Base-by-base conservation (phyloP, 2,797 vertebrate genomes). In the Acanthurus tractus region DNA sequence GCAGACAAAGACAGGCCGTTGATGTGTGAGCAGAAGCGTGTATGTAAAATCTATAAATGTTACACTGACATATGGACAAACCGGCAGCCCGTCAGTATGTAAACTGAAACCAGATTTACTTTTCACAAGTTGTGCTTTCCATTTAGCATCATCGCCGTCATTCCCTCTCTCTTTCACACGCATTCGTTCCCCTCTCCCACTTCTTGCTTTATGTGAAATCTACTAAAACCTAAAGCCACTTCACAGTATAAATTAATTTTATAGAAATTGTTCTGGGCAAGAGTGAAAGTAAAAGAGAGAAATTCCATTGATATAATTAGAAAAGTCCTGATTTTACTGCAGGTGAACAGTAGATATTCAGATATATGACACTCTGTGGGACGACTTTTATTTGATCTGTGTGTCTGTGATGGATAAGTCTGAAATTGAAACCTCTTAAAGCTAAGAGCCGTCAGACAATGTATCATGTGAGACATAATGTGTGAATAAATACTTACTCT, bases 21-120 rank as follows among this genome's bases (percentile, higher is more conserved):
- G 85, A 87, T 75, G 79, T 89, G 80, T 53, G 67, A 84, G 86
- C 74, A 74, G 78, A 66, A 72, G 67, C 69, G 59, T 74, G 58
- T 63, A 84, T 83, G 78, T 88, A 75, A 75, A 84, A 83, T 83
- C 83, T 82, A 80, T 89, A 87, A 84, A 86, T 76, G 84, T 76
- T 73, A 36, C 62, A 45, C 50, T 55, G 79, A 90, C 82, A 82
- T 76, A 86, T 72, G 79, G 85, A 68, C 53, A 10, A 70, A 81
- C 38, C 69, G 54, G 59, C 63, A 74, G 83, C 62, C 23, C 36
- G 25, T 38, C 78, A 62, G 70, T 81, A 42, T 56, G 78, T 82
- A 88, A 91, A 86, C 80, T 56, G 53, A 90, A 85, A 82, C 81
- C 86, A 88, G 67, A 86, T 85, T 89, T 76, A 83, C 80, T 76